A percentile compares a stretch with the other conserved stretches of the same genome.
phyloP scores from a whole-genome alignment of 2,888 invertebrate species.

The Macaria notata region DNA sequence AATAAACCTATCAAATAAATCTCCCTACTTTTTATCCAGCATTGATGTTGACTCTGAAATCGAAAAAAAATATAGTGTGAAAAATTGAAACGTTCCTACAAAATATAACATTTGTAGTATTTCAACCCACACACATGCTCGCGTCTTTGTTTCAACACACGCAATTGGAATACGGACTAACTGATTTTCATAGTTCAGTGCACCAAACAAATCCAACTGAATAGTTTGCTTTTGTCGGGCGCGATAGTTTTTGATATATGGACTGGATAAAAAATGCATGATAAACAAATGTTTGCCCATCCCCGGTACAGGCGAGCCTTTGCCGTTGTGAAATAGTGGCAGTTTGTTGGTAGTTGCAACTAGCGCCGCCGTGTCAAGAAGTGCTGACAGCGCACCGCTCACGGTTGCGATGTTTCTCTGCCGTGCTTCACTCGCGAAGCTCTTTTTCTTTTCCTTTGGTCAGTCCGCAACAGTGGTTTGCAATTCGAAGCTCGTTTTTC shows the following conservation, averaged over 20 bases:
- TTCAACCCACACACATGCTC: background rate
- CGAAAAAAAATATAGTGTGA: no score
- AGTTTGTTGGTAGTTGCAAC: conserved; percentile 53
- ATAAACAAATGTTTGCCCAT: conserved; percentile 59
- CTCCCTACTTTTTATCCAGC: conserved; percentile 37
- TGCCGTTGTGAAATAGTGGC: conserved; percentile 54
- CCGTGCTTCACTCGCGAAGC: conserved; percentile 20
- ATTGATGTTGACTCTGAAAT: no score
- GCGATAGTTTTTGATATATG: conserved; percentile 62
- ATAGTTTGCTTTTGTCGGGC: conserved; percentile 58
- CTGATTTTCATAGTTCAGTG: conserved; percentile 54
- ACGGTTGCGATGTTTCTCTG: conserved; percentile 40
- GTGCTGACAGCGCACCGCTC: conserved; percentile 50
- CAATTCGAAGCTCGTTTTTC: conserved; percentile 62
- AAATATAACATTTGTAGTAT: no score
- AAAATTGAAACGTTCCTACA: no score
- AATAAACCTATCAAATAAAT: conserved; percentile 56
- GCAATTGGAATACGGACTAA: conserved; percentile 43
- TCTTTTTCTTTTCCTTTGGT: conserved; percentile 44
- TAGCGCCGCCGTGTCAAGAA: conserved; percentile 47
- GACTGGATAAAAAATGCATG: conserved; percentile 57
- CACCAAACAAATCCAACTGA: conserved; percentile 52
- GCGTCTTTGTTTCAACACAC: conserved; percentile 15
- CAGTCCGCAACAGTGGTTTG: conserved; percentile 49
- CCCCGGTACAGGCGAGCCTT: conserved; percentile 44